Evolutionary conservation across 2,113 vertebrate species (phyloP).

Genomic region (Tricholaema leucomelas): DNA sequence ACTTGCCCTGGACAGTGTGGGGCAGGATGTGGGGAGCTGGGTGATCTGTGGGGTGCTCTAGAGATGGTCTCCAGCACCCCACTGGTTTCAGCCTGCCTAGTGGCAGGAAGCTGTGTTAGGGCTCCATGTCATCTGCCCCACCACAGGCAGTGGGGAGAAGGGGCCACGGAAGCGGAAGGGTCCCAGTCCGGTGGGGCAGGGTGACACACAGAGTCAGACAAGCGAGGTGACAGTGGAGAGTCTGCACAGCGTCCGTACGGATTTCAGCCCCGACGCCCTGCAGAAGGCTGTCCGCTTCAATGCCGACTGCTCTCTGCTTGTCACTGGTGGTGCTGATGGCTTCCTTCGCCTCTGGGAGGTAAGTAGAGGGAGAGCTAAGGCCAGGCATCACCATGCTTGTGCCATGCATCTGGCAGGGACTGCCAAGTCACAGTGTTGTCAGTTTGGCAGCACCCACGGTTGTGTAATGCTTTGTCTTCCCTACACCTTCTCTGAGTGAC

Average conservation of each 20-base stretch:
- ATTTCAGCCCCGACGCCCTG: slow-evolving; percentile 85
- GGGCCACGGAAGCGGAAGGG: slow-evolving; percentile 60
- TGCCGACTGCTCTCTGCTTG: slow-evolving; percentile 80
- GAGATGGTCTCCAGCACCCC: too few relatives aligned
- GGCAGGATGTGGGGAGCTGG: not conserved
- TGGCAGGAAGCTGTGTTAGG: accelerated
- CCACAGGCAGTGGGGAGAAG: slow-evolving; percentile 62
- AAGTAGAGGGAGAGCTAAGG: not conserved
- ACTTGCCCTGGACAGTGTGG: accelerated
- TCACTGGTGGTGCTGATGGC: slow-evolving; percentile 89
- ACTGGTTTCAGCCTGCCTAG: not conserved
- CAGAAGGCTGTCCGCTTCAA: slow-evolving; percentile 92
- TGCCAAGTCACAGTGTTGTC: too few relatives aligned
- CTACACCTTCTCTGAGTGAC: accelerated
- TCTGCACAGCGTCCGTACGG: slow-evolving; percentile 83
- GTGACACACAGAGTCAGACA: slow-evolving; percentile 61
- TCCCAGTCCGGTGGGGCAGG: not conserved
- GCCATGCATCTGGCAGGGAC: accelerated
- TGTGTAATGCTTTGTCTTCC: accelerated
- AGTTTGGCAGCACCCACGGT: accelerated
- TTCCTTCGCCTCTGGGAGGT: slow-evolving; percentile 91
- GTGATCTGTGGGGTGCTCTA: too few relatives aligned
- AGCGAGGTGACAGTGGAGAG: slow-evolving; percentile 75
- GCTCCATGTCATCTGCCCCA: not conserved
- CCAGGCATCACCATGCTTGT: accelerated